These are phyloP conservation scores for Alligator mississippiensis DNA, from an alignment of 2,113 vertebrate species.

Conservation along the genomic window DNA sequence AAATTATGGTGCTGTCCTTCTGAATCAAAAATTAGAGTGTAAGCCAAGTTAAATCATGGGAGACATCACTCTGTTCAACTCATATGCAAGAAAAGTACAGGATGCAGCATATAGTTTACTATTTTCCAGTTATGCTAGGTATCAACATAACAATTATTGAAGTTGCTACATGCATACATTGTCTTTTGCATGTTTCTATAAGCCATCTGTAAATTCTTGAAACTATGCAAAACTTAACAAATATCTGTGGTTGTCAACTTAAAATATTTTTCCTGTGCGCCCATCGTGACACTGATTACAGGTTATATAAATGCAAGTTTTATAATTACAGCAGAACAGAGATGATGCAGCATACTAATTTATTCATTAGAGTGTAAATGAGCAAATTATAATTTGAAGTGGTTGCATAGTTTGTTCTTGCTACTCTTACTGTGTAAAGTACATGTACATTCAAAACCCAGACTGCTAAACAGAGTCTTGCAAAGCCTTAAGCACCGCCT, in stretches of 20 bases:
- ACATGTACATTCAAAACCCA: not conserved
- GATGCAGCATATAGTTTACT: not conserved
- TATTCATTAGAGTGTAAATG: conserved; percentile 80
- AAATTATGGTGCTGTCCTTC: not conserved
- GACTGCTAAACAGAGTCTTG: not conserved
- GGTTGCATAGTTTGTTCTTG: conserved; percentile 20
- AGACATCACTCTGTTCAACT: not conserved
- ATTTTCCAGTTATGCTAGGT: not conserved
- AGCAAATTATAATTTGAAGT: conserved; percentile 53
- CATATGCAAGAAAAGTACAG: not conserved
- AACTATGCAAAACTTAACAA: not conserved
- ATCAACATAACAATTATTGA: conserved; percentile 21
- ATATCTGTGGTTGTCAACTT: conserved; percentile 41
- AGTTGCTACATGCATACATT: not conserved
- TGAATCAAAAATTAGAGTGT: not conserved
- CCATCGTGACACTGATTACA: conserved; percentile 64
- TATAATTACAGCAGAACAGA: conserved; percentile 58
- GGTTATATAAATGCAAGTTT: conserved; percentile 75
- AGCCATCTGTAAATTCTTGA: conserved; percentile 43
- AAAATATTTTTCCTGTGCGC: conserved; percentile 66
- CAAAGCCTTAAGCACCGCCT: not conserved
- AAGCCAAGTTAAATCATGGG: not conserved
- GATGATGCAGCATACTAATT: conserved; percentile 71
- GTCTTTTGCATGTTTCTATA: conserved; percentile 50
- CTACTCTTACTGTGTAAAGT: conserved; percentile 5